A percentile compares a stretch with the other conserved stretches of the same genome.
These are phyloP conservation scores for Clunio marinus DNA, from an alignment of 2,888 invertebrate species.

Conservation along the genomic window DNA sequence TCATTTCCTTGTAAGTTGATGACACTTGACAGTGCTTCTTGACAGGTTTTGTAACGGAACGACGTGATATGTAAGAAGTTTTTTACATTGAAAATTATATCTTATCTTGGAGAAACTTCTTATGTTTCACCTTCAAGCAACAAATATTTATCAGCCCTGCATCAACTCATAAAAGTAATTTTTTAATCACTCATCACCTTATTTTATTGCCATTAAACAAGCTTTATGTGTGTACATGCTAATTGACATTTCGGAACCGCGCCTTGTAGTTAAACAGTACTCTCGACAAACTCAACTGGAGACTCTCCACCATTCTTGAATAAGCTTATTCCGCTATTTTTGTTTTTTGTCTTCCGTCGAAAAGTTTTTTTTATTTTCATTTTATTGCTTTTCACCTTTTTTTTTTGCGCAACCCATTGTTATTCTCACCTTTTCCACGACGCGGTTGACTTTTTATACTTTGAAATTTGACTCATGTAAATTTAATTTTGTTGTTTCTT, in stretches of 20 bases:
- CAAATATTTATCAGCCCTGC: too few relatives aligned
- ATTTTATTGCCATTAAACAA: slow-evolving; percentile 18
- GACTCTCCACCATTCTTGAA: not conserved
- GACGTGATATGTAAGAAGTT: too few relatives aligned
- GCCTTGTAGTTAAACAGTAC: not conserved
- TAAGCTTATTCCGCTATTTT: not conserved
- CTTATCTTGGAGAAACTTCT: too few relatives aligned
- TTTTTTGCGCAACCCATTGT: slow-evolving; percentile 1
- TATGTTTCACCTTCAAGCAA: too few relatives aligned
- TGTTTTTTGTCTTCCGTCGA: not conserved
- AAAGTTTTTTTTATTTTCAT: not conserved
- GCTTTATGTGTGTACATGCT: slow-evolving; percentile 1
- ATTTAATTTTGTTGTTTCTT: slow-evolving; percentile 16
- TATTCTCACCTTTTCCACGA: not conserved
- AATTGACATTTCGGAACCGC: slow-evolving; percentile 29
- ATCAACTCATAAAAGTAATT: not conserved
- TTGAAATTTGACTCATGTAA: slow-evolving; percentile 30
- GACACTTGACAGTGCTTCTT: too few relatives aligned
- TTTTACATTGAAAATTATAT: too few relatives aligned
- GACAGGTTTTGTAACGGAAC: too few relatives aligned
- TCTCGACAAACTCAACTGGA: not conserved
- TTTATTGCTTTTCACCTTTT: not conserved
- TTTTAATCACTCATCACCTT: slow-evolving; percentile 20
- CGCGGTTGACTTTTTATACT: slow-evolving; percentile 1
- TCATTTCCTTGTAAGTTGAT: not conserved